Conservation (phyloP, 2,113 vertebrate species). For the Penelope pileata region DNA sequence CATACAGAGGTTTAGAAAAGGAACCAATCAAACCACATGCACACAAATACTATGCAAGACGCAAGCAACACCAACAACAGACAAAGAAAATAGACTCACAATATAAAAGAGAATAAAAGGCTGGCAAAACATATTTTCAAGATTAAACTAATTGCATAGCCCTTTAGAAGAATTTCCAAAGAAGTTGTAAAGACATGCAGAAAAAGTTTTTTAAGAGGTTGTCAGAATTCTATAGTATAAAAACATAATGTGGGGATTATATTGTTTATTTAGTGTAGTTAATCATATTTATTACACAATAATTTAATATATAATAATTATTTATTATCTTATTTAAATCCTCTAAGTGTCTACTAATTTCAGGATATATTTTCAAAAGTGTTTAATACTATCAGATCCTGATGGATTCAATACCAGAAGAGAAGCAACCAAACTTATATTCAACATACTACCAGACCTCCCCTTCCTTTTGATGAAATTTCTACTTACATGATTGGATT, state of each 20-base stretch:
- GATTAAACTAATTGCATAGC: neutral
- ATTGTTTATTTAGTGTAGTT: neutral
- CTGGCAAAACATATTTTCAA: neutral
- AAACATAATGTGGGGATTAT: neutral
- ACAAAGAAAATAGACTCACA: neutral
- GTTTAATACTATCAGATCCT: neutral
- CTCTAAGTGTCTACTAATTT: neutral
- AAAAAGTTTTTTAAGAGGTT: neutral
- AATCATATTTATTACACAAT: neutral
- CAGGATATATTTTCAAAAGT: neutral
- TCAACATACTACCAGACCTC: neutral
- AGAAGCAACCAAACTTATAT: neutral
- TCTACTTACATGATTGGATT: neutral
- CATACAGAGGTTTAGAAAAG: neutral
- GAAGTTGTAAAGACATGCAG: neutral
- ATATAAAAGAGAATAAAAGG: neutral
- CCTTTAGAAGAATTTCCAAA: neutral
- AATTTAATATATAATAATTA: neutral
- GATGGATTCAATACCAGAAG: neutral
- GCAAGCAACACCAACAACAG: neutral
- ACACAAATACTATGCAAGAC: neutral
- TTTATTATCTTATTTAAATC: neutral
- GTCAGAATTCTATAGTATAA: neutral
- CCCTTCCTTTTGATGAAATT: neutral
- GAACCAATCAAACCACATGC: neutral